phyloP scores from a whole-genome alignment of 2,113 vertebrate genomes.

The Columba janthina region DNA sequence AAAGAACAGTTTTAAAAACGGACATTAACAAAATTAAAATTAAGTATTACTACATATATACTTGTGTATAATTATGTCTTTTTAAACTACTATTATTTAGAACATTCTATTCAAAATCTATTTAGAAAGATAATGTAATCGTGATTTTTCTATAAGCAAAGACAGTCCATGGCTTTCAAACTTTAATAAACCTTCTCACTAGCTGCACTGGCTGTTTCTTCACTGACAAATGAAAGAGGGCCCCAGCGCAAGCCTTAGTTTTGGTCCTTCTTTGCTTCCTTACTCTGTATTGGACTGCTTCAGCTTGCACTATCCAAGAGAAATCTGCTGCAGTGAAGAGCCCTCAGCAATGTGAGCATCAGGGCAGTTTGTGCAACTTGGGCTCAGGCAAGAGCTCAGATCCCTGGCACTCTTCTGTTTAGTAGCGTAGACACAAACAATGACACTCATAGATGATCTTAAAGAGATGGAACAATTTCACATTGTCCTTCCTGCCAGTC shows the following conservation, averaged over 20 bases:
- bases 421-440: neutral
- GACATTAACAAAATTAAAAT: neutral
- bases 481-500: neutral
- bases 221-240: neutral
- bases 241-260: neutral
- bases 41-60: neutral
- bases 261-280: neutral
- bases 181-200: neutral
- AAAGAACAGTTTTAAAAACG: slow-evolving; percentile 16
- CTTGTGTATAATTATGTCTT: neutral
- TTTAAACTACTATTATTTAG: neutral
- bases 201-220: neutral
- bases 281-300: neutral
- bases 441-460: neutral
- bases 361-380: neutral
- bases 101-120: neutral
- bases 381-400: neutral
- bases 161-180: neutral
- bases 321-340: neutral
- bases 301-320: neutral
- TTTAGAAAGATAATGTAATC: neutral
- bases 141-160: neutral
- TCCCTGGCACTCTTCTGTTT: neutral
- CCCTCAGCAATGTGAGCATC: neutral
- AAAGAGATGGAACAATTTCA: neutral